These are phyloP conservation scores for Elegia similella DNA, from an alignment of 2,888 invertebrate genomes.

Conservation along the genomic window DNA sequence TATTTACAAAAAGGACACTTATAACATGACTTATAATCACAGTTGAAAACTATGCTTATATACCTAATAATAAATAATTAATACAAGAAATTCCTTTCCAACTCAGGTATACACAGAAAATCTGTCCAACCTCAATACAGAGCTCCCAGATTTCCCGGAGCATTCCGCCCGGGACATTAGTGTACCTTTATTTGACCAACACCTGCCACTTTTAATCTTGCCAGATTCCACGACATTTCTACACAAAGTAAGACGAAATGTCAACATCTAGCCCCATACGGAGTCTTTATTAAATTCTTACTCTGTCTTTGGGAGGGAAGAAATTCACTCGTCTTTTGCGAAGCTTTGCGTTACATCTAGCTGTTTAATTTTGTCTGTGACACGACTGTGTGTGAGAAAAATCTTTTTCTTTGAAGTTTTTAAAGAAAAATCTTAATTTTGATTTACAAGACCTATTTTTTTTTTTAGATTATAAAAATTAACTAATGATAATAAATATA, in stretches of 20 bases:
- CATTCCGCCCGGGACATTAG: slow-evolving; percentile 13
- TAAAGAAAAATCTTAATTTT: too few species aligned
- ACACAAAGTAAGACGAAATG: slow-evolving; percentile 24
- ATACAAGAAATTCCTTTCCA: neutral
- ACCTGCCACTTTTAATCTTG: slow-evolving; percentile 31
- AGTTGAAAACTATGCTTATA: too few species aligned
- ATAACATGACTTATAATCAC: too few species aligned
- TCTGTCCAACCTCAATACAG: slow-evolving; percentile 5
- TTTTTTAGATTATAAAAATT: too few species aligned
- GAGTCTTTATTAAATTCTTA: slow-evolving; percentile 52
- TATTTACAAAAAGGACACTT: too few species aligned
- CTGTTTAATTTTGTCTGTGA: neutral
- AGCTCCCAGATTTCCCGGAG: neutral
- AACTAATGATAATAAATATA: too few species aligned
- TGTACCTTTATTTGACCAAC: slow-evolving; percentile 19
- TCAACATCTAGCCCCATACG: slow-evolving; percentile 24
- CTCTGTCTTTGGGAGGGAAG: slow-evolving; percentile 32
- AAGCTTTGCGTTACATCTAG: neutral
- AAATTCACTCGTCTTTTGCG: slow-evolving; percentile 34
- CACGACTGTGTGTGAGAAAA: too few species aligned
- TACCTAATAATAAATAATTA: too few species aligned
- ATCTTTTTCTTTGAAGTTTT: too few species aligned
- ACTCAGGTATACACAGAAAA: neutral
- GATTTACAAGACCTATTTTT: too few species aligned
- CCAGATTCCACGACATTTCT: slow-evolving; percentile 16